A percentile compares a stretch with the other conserved stretches of the same genome.
phyloP scores from a whole-genome alignment of 2,888 invertebrate genomes.

The Muschampia plurimacula region DNA sequence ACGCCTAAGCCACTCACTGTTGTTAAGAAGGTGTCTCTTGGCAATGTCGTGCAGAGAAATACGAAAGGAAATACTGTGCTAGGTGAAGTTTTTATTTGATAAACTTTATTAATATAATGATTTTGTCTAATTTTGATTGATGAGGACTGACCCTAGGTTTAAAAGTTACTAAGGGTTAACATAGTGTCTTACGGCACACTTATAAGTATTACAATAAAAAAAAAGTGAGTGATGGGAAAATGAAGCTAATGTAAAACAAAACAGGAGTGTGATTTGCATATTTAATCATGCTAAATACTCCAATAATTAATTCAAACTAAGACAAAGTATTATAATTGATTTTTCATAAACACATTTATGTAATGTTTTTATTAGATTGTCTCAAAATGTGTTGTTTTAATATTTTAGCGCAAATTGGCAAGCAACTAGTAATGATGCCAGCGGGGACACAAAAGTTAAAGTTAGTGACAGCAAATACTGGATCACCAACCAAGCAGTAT shows the following conservation, averaged over 20 bases:
- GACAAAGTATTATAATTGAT: too few species aligned
- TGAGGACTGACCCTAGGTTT: too few species aligned
- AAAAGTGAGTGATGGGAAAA: too few species aligned
- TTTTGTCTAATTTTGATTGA: too few species aligned
- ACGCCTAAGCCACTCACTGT: constrained; percentile 69
- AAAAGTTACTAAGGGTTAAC: too few species aligned
- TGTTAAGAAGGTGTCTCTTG: constrained; percentile 63
- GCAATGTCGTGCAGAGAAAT: constrained; percentile 54
- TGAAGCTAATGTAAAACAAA: too few species aligned
- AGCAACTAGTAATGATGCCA: constrained; percentile 71
- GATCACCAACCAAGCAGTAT: constrained; percentile 57
- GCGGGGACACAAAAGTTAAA: constrained; percentile 73
- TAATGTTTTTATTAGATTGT: background rate
- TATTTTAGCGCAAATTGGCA: constrained; percentile 72
- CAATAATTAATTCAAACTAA: too few species aligned
- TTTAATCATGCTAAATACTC: too few species aligned
- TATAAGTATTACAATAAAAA: too few species aligned
- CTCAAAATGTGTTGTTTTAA: constrained; percentile 35
- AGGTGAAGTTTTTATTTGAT: constrained; percentile 52
- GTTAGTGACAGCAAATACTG: constrained; percentile 54
- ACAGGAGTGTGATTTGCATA: too few species aligned
- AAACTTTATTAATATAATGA: background rate
- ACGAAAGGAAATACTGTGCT: constrained; percentile 63
- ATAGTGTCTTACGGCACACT: too few species aligned
- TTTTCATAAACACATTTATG: too few species aligned